Base-by-base conservation (phyloP, 2,888 invertebrate species). In the Drosophila falleni region DNA sequence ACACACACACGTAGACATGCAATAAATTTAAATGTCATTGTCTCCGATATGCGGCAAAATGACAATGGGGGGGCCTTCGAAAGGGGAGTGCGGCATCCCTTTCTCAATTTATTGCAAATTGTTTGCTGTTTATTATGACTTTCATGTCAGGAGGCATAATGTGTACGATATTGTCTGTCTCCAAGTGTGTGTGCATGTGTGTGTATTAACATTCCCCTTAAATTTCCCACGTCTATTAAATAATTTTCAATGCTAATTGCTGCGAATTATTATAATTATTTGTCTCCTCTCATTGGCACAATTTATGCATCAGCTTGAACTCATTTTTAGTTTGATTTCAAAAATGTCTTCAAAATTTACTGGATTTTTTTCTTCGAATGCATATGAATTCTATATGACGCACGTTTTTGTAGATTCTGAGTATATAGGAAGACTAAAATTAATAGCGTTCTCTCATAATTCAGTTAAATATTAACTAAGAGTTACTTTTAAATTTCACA, bases 171-270 rank as follows among this genome's bases (percentile, higher is more conserved):
- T 44, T 44, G 50, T 42, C 47, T 37, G 54, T 35, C 42, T 26
- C 26, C n/a, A 44, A 13, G 15, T 31, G 8, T 31, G 46, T 15
- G 26, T 23, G 49, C 11, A 39, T 35, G 23, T 13, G 39, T 37
- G 65, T 54, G 51, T 39, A 35, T 50, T 50, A 50, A 53, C 49
- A 54, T 37, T 46, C 55, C 55, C 56, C 26, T 15, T 16, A 46
- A 67, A 49, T 60, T 62, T 53, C 41, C 42, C 70, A 59, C 63
- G 54, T 35, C 71, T 62, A 76, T 77, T 68, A 71, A 73, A 81
- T 69, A 59, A 81, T 77, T 71, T 75, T 69, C 71, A 58, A 51
- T 66, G 71, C 56, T 83, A 79, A 84, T 84, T 87, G 69, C 78
- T 61, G 51, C 72, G 44, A 68, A 69, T 80, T 79, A 71, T 69